Evolutionary conservation across 2,113 vertebrate species (phyloP).

Genomic region (rat (Rattus norvegicus)): GRCr8 NC_086026.1:32171501-32172000

Average conservation of each 20-base stretch:
- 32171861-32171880: neutral
- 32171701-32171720: neutral
- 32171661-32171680: neutral
- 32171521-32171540: neutral
- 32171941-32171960: fast-evolving
- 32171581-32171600: neutral
- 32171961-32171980: neutral
- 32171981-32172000: neutral
- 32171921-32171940: neutral
- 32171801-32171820: neutral
- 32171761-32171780: neutral
- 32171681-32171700: neutral
- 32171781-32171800: neutral
- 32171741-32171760: neutral
- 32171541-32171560: neutral
- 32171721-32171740: neutral
- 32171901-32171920: neutral
- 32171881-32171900: neutral
- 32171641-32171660: neutral
- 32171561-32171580: too few relatives aligned
- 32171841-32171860: neutral
- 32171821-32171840: neutral
- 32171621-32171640: neutral
- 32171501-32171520: neutral
- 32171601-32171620: neutral